A percentile compares a stretch with the other conserved stretches of the same genome.
Evolutionary conservation across 2,888 invertebrate species (phyloP).

Genomic region (Nemurella pictetii): DNA sequence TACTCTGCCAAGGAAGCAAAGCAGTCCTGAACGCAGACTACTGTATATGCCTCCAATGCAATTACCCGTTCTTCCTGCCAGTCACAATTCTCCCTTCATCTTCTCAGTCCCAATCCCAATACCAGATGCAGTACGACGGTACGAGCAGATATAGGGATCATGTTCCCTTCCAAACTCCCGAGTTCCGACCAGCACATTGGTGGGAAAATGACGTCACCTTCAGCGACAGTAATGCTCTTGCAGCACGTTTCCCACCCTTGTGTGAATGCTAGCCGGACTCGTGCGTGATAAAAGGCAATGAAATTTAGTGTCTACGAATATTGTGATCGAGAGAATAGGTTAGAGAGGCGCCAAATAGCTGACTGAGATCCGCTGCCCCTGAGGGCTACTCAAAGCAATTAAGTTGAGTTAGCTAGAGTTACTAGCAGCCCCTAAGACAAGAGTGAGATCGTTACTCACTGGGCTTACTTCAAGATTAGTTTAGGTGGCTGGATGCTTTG

Average conservation of each 20-base stretch:
- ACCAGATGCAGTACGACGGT: neutral
- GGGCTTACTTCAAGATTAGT: too few species aligned
- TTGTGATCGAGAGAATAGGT: neutral
- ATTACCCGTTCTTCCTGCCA: neutral
- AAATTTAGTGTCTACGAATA: neutral
- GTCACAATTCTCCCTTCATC: neutral
- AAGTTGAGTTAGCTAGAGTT: neutral
- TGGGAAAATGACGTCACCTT: neutral
- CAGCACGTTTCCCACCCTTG: neutral
- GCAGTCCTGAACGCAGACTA: too few species aligned
- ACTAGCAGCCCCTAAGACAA: neutral
- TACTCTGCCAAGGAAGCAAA: too few species aligned
- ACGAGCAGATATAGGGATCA: too few species aligned
- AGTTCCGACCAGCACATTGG: neutral
- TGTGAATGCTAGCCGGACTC: too few species aligned
- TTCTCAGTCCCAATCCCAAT: neutral
- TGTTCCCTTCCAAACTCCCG: neutral
- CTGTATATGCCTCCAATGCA: neutral
- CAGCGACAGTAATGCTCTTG: too few species aligned
- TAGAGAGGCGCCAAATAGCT: neutral
- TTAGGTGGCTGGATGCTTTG: too few species aligned
- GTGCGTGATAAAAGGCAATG: neutral
- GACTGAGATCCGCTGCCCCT: neutral
- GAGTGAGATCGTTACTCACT: too few species aligned
- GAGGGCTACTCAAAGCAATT: neutral